phyloP scores from a whole-genome alignment of 1,140 invertebrate genomes.

The Diploscapter pachys region DNA sequence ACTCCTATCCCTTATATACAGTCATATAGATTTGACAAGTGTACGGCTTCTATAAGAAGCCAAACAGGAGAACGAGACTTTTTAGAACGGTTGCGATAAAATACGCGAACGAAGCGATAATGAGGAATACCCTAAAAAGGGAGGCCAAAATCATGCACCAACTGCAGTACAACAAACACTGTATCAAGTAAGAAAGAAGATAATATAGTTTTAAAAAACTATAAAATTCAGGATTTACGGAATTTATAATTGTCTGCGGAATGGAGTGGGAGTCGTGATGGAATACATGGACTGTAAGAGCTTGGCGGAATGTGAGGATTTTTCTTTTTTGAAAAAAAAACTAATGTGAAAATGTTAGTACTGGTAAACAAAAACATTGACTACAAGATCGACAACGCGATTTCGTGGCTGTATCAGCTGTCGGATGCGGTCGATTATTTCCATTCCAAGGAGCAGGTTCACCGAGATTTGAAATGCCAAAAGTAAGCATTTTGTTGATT shows the following conservation, averaged over 20 bases:
- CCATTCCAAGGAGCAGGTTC: slow-evolving; percentile 13
- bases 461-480: slow-evolving; percentile 29
- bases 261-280: slow-evolving; percentile 29
- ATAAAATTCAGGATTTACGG: slow-evolving; percentile 19
- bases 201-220: not conserved
- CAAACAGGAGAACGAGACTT: not conserved
- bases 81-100: slow-evolving; percentile 26
- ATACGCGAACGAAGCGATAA: slow-evolving; percentile 1
- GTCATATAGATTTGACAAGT: no score
- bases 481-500: slow-evolving; percentile 15
- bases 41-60: not conserved
- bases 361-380: slow-evolving; percentile 8
- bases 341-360: slow-evolving; percentile 8
- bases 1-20: no score
- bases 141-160: slow-evolving; percentile 25
- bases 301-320: slow-evolving; percentile 22
- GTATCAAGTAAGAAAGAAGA: not conserved
- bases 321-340: slow-evolving; percentile 1
- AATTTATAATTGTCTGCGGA: slow-evolving; percentile 4
- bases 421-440: slow-evolving; percentile 21
- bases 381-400: slow-evolving; percentile 21
- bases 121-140: not conserved
- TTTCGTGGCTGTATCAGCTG: slow-evolving; percentile 23
- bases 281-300: slow-evolving; percentile 33
- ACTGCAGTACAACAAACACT: slow-evolving; percentile 7